A percentile compares a stretch with the other conserved stretches of the same genome.
Conservation (phyloP, 2,888 invertebrate genomes). For the Chymomyza procnemis region DNA sequence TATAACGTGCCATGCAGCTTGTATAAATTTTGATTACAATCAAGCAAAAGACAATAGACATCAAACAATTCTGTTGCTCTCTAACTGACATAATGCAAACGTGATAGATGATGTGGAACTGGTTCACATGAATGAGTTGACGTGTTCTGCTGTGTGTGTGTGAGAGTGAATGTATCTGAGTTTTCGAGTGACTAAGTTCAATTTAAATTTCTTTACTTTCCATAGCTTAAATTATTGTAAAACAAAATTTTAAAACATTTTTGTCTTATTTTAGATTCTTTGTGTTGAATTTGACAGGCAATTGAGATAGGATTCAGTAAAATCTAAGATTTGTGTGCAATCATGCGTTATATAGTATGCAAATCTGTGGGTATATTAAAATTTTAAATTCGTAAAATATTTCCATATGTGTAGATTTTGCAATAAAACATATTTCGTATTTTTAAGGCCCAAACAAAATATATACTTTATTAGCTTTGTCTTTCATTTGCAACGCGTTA, state of each 20-base stretch:
- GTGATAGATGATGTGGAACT: background rate
- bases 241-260: slow-evolving; percentile 1
- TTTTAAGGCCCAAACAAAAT: background rate
- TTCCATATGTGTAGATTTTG: too few species aligned
- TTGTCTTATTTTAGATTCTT: slow-evolving; percentile 8
- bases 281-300: slow-evolving; percentile 32
- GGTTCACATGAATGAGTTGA: background rate
- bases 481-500: background rate
- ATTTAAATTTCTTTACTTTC: background rate
- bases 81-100: background rate
- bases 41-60: background rate
- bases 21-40: background rate
- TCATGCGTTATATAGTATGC: background rate
- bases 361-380: background rate
- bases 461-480: background rate
- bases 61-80: background rate
- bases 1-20: slow-evolving; percentile 4
- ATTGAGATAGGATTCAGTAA: slow-evolving; percentile 31
- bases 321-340: slow-evolving; percentile 7
- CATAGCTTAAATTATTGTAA: background rate
- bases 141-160: background rate
- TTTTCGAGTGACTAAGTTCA: background rate
- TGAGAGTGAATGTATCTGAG: background rate
- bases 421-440: background rate
- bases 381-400: too few species aligned